Evolutionary conservation across 2,113 vertebrate genomes (phyloP).

Genomic region (Sinocyclocheilus anophthalmus): DNA sequence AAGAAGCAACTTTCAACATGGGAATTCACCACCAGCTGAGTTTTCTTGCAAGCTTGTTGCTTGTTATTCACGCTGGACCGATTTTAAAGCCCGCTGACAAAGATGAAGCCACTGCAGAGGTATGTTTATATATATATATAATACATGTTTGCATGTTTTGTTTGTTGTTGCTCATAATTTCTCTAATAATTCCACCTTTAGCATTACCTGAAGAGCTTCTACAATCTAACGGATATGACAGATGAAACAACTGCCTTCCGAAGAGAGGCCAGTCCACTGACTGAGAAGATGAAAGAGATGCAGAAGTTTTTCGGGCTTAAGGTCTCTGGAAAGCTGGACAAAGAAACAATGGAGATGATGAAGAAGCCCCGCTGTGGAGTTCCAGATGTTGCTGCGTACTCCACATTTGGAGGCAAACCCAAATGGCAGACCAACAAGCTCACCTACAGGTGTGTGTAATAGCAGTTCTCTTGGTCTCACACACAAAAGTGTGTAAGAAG

Average conservation of each 20-base stretch:
- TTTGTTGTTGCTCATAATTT: not conserved
- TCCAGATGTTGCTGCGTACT: constrained; percentile 70
- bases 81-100: not conserved
- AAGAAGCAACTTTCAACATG: constrained; percentile 23
- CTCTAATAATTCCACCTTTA: constrained; percentile 36
- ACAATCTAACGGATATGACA: constrained; percentile 46
- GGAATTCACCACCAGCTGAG: constrained; percentile 5
- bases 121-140: not conserved
- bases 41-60: constrained; percentile 32
- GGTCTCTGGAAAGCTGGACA: constrained; percentile 75
- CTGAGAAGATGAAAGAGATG: constrained; percentile 77
- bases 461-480: not conserved
- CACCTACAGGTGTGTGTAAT: constrained; percentile 80
- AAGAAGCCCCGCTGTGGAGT: constrained; percentile 78
- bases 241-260: not conserved
- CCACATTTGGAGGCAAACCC: constrained; percentile 65
- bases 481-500: not conserved
- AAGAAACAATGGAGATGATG: constrained; percentile 72
- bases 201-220: constrained; percentile 58
- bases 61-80: constrained; percentile 35
- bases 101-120: constrained; percentile 33
- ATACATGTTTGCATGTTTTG: not conserved
- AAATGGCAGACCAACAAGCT: constrained; percentile 80
- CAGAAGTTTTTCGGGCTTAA: constrained; percentile 78
- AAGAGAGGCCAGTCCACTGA: constrained; percentile 7